These are phyloP conservation scores for Sinella curviseta DNA, from an alignment of 1,140 invertebrate species.

Conservation along the genomic window DNA sequence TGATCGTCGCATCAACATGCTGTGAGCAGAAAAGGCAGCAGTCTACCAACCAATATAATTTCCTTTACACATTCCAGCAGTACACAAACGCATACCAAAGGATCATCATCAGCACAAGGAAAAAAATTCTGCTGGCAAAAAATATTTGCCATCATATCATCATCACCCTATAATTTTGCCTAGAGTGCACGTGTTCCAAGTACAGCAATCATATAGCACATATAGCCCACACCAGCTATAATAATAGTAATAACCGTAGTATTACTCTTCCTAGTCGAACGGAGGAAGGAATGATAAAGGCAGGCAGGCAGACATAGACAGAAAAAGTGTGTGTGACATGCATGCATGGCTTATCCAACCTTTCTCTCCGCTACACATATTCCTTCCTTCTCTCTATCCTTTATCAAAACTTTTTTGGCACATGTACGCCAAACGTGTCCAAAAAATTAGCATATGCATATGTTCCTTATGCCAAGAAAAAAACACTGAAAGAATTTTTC, in stretches of 20 bases:
- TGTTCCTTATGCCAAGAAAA: constrained; percentile 11
- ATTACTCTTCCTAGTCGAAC: too few relatives aligned
- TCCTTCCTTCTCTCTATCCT: neutral
- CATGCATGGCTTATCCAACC: too few relatives aligned
- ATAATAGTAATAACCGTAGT: too few relatives aligned
- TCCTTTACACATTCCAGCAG: neutral
- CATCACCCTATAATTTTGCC: too few relatives aligned
- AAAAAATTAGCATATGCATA: constrained; percentile 19
- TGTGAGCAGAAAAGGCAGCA: too few relatives aligned
- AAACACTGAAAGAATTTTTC: neutral
- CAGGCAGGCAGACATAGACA: too few relatives aligned
- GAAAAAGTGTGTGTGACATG: too few relatives aligned
- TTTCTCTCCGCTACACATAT: neutral
- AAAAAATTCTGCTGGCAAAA: neutral
- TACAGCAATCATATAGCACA: neutral
- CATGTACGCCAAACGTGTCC: constrained; percentile 13
- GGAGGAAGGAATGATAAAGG: too few relatives aligned
- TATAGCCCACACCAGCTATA: too few relatives aligned
- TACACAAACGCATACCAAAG: neutral
- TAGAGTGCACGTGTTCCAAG: too few relatives aligned
- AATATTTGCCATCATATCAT: neutral
- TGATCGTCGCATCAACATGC: too few relatives aligned
- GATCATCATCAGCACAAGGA: neutral
- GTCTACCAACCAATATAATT: too few relatives aligned
- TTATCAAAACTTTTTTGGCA: constrained; percentile 15